A percentile compares a stretch with the other conserved stretches of the same genome.
These are phyloP conservation scores for Sterrhoptilus dennistouni DNA, from an alignment of 2,113 vertebrate species.

Conservation along the genomic window DNA sequence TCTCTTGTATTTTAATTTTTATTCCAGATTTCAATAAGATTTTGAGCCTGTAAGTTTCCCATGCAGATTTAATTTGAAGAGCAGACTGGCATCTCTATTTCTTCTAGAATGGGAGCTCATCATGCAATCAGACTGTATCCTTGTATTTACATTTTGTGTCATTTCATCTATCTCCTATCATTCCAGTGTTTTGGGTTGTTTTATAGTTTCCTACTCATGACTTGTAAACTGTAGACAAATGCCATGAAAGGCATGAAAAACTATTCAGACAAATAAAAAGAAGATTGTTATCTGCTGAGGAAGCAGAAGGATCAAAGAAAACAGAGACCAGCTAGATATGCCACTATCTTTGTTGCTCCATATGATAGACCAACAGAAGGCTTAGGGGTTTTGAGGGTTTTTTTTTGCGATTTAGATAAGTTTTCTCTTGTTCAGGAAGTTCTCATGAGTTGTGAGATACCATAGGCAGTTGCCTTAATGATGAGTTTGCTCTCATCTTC, in stretches of 20 bases:
- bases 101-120: background rate
- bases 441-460: background rate
- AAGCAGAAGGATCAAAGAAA: background rate
- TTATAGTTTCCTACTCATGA: background rate
- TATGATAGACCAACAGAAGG: background rate
- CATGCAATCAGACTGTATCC: background rate
- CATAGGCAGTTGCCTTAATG: background rate
- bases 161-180: background rate
- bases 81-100: background rate
- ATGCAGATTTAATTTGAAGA: background rate
- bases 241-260: background rate
- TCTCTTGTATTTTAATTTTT: background rate
- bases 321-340: fast-evolving
- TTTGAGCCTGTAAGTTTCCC: background rate
- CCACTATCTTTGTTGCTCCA: background rate
- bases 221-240: background rate
- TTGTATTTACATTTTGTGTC: background rate
- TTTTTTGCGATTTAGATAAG: background rate
- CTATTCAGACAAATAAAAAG: background rate
- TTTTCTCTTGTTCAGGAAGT: background rate
- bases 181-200: background rate
- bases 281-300: background rate
- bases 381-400: fast-evolving
- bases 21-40: background rate
- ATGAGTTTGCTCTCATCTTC: background rate